These are phyloP conservation scores for Myotis yumanensis DNA, from an alignment of 2,113 vertebrate genomes.

Conservation along the genomic window DNA sequence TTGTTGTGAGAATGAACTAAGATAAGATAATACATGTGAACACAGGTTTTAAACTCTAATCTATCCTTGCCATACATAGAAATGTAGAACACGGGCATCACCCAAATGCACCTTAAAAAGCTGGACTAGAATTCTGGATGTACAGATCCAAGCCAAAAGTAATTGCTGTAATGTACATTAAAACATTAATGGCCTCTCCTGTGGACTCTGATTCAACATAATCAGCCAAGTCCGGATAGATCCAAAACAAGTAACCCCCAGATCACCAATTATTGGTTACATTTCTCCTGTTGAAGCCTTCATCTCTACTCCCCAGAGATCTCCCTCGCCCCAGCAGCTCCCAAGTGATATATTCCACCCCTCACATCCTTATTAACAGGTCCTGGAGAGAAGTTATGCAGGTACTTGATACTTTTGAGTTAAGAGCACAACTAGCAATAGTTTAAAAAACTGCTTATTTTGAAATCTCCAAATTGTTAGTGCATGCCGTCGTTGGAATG, in stretches of 20 bases:
- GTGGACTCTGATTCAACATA: neutral
- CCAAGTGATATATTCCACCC: neutral
- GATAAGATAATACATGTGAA: neutral
- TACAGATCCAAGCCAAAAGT: neutral
- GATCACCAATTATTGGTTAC: neutral
- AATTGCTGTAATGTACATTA: constrained; percentile 14
- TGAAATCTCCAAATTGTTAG: neutral
- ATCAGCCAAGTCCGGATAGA: neutral
- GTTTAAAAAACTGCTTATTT: neutral
- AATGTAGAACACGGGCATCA: neutral
- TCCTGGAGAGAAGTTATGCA: neutral
- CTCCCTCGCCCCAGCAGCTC: neutral
- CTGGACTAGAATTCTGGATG: neutral
- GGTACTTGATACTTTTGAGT: neutral
- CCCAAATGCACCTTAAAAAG: neutral
- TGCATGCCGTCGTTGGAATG: neutral
- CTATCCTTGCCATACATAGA: neutral
- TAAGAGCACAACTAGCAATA: neutral
- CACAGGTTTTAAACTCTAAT: neutral
- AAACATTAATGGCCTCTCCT: neutral
- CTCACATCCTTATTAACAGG: neutral
- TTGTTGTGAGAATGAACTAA: neutral
- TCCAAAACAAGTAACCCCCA: neutral
- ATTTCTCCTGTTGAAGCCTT: neutral
- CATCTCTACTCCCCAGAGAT: neutral